These are phyloP conservation scores for Pygathrix nemaeus DNA, from an alignment of 2,113 vertebrate genomes.

Conservation along the genomic window DNA sequence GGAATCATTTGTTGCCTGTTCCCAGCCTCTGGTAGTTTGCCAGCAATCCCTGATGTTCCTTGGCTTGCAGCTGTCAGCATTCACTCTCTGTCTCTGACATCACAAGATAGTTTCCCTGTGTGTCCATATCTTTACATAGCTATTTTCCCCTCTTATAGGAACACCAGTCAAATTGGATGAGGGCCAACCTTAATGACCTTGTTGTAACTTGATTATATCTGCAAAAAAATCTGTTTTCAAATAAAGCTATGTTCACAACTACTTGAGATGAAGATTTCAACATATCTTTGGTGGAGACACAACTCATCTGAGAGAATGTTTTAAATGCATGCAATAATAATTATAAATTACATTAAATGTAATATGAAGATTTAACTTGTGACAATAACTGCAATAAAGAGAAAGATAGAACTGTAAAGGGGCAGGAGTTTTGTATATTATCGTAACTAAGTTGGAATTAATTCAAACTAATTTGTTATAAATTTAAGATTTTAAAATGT, in stretches of 20 bases:
- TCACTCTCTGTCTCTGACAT: not conserved
- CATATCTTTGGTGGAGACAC: not conserved
- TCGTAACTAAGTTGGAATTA: not conserved
- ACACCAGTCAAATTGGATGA: not conserved
- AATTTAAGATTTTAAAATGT: not conserved
- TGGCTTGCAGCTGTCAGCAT: not conserved
- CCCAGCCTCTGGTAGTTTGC: not conserved
- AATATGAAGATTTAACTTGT: not conserved
- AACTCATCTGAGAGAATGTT: not conserved
- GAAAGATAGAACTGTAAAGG: not conserved
- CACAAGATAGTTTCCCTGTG: not conserved
- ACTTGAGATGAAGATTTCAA: not conserved
- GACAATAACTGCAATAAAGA: not conserved
- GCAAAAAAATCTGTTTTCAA: not conserved
- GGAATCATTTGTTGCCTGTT: not conserved
- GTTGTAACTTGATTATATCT: not conserved
- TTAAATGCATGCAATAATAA: not conserved
- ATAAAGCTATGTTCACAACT: not conserved
- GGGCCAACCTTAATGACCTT: not conserved
- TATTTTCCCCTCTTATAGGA: not conserved
- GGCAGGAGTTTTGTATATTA: not conserved
- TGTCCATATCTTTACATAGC: not conserved
- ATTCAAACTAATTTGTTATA: not conserved
- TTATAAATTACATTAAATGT: not conserved
- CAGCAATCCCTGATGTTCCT: not conserved